Percentiles rank a stretch among this genome's conserved stretches.
These are phyloP conservation scores for Sitta europaea DNA, from an alignment of 2,113 vertebrate genomes.

Conservation along the genomic window DNA sequence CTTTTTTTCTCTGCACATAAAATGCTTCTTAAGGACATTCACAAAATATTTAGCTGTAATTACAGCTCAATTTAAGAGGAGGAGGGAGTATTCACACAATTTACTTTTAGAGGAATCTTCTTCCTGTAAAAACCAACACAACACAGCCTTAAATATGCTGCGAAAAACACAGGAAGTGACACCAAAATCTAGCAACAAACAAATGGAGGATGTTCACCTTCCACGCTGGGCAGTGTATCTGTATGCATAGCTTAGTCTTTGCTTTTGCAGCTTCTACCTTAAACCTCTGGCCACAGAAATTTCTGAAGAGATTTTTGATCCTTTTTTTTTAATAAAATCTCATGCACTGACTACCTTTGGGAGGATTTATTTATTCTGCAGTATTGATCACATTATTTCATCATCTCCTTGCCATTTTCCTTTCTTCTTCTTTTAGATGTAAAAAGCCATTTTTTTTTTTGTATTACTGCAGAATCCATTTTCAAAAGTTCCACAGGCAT, in stretches of 20 bases:
- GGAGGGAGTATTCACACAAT: not conserved
- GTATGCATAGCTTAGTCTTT: not conserved
- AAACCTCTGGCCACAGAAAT: not conserved
- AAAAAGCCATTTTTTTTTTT: not conserved
- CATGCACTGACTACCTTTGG: not conserved
- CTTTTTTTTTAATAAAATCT: not conserved
- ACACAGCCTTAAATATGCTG: not conserved
- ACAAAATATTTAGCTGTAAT: constrained; percentile 45
- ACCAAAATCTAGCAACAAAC: not conserved
- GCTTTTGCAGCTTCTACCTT: not conserved
- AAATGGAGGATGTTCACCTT: not conserved
- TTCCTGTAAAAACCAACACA: not conserved
- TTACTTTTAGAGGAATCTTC: constrained; percentile 4
- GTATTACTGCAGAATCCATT: not conserved
- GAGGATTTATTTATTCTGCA: not conserved
- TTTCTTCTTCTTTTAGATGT: not conserved
- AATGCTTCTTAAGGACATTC: not conserved
- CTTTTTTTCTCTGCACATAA: not conserved
- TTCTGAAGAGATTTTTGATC: not conserved
- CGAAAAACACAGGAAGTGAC: not conserved
- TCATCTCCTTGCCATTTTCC: not conserved
- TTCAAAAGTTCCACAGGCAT: not conserved
- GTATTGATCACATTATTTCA: not conserved
- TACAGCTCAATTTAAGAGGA: constrained; percentile 14
- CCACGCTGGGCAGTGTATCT: not conserved